Evolutionary conservation across 2,888 invertebrate genomes (phyloP).

Genomic region (Callyntrura sp.): DNA sequence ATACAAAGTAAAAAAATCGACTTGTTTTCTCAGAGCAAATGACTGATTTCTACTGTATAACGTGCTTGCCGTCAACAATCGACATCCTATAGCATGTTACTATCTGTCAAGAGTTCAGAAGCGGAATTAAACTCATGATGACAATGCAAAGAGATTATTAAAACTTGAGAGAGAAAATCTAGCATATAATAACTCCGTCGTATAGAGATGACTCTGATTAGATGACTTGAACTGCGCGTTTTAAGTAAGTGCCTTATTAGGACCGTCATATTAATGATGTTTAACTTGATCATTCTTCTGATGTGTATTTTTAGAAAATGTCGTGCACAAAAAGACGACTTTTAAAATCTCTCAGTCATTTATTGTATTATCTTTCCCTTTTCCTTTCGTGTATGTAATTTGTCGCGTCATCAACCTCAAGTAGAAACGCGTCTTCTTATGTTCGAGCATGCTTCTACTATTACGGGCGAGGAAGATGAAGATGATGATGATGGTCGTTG

Average conservation of each 20-base stretch:
- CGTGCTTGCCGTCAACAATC: background rate
- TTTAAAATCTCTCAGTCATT: slow-evolving; percentile 63
- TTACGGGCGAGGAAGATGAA: too few relatives aligned
- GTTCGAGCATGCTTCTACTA: background rate
- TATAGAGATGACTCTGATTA: background rate
- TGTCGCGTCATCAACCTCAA: slow-evolving; percentile 64
- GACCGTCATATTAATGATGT: background rate
- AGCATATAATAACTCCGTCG: background rate
- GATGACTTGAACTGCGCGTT: slow-evolving; percentile 7
- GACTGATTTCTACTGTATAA: background rate
- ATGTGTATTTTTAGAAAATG: slow-evolving; percentile 56
- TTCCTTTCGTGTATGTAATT: slow-evolving; percentile 64
- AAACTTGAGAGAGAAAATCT: slow-evolving; percentile 41
- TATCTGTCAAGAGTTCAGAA: slow-evolving; percentile 2
- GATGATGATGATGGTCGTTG: slow-evolving; percentile 58
- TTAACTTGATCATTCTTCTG: slow-evolving; percentile 9
- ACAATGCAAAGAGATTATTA: background rate
- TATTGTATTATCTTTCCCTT: slow-evolving; percentile 42
- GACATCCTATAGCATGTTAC: too few relatives aligned
- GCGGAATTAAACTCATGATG: slow-evolving; percentile 52
- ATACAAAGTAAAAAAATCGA: slow-evolving; percentile 12
- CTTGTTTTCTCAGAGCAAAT: background rate
- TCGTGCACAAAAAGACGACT: slow-evolving; percentile 44
- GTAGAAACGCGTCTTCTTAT: slow-evolving; percentile 35
- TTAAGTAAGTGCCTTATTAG: slow-evolving; percentile 49